phyloP scores from a whole-genome alignment of 1,140 invertebrate species.

The Globodera ellingtonae region DNA sequence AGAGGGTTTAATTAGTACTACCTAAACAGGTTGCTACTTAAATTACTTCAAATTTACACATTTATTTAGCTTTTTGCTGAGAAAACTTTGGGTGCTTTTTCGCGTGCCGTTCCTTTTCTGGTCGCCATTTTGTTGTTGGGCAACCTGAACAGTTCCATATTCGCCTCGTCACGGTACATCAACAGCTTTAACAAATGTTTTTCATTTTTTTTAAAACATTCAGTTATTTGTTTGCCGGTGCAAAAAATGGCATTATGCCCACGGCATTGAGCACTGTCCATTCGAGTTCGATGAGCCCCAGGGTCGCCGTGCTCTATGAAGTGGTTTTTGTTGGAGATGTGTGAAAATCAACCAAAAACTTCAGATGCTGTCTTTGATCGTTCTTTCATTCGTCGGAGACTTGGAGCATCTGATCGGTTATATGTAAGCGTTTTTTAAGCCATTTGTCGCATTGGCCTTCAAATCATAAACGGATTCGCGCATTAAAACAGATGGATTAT shows the following conservation, averaged over 20 bases:
- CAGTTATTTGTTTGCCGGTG: constrained; percentile 55
- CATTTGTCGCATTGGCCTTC: no score
- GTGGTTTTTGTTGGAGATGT: constrained; percentile 29
- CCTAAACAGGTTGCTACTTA: no score
- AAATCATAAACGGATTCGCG: no score
- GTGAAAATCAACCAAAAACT: constrained; percentile 19
- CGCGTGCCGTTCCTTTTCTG: constrained; percentile 55
- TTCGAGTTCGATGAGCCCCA: constrained; percentile 39
- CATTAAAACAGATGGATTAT: no score
- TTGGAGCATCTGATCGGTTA: constrained; percentile 59
- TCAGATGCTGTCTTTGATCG: constrained; percentile 47
- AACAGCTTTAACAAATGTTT: background rate
- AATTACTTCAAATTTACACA: no score
- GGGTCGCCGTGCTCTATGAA: constrained; percentile 54
- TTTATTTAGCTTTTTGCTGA: constrained; percentile 48
- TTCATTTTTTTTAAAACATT: background rate
- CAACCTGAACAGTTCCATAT: constrained; percentile 58
- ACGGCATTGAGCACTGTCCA: constrained; percentile 45
- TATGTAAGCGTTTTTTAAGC: constrained; percentile 40
- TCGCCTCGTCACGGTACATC: constrained; percentile 41
- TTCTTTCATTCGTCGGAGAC: constrained; percentile 56
- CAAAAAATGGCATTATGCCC: constrained; percentile 47
- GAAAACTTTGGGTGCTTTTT: constrained; percentile 47
- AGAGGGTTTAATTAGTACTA: no score
- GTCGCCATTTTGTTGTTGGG: constrained; percentile 55